Percentiles rank a stretch among this genome's conserved stretches.
Evolutionary conservation across 2,113 vertebrate species (phyloP).

Genomic region (Athene noctua): DNA sequence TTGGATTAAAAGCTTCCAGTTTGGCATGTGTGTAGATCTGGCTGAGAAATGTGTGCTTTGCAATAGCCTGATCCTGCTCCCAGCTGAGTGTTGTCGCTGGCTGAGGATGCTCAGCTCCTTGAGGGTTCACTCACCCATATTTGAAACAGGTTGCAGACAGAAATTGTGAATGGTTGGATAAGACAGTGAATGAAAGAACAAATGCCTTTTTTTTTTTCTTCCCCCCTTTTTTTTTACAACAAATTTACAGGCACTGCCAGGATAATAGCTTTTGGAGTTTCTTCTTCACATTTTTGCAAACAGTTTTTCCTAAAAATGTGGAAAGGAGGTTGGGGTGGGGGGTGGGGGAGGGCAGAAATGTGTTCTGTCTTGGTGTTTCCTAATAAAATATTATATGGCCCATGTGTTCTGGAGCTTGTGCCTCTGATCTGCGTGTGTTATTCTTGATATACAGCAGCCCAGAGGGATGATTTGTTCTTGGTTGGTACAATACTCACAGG

Average conservation of each 20-base stretch:
- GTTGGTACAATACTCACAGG: background rate
- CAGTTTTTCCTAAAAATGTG: background rate
- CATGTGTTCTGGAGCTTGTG: background rate
- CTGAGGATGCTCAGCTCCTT: slow-evolving; percentile 13
- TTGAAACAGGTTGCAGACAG: background rate
- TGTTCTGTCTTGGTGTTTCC: background rate
- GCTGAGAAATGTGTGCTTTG: background rate
- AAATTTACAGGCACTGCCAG: background rate
- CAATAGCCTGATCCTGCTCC: background rate
- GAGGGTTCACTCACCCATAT: background rate
- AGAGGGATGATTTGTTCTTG: background rate
- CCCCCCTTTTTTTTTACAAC: accelerated
- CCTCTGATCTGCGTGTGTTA: background rate
- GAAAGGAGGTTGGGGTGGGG: background rate
- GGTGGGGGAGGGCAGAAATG: background rate
- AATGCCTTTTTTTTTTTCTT: background rate
- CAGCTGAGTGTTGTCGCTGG: background rate
- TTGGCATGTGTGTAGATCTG: background rate
- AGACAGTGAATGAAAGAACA: background rate
- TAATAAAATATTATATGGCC: background rate
- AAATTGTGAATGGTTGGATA: slow-evolving; percentile 41
- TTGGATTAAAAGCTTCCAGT: background rate
- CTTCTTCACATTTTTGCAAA: background rate
- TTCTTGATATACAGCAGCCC: background rate
- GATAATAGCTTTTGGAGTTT: background rate